These are phyloP conservation scores for Trinectes maculatus DNA, from an alignment of 2,113 vertebrate genomes.

Conservation along the genomic window DNA sequence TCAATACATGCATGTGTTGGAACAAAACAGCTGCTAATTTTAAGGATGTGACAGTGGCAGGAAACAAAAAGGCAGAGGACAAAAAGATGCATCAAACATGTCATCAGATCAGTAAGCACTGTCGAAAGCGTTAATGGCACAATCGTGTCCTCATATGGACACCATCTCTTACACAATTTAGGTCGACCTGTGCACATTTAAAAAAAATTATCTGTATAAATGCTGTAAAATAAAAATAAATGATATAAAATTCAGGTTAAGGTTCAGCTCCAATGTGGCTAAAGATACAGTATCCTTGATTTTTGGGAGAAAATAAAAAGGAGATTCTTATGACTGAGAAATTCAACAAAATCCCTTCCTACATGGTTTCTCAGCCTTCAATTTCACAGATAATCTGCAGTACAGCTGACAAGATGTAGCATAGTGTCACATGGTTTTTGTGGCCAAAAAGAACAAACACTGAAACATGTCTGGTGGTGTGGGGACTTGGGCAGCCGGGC, in stretches of 20 bases:
- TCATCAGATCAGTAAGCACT: slow-evolving; percentile 46
- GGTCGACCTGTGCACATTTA: slow-evolving; percentile 28
- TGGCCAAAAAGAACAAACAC: slow-evolving; percentile 40
- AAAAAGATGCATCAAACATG: slow-evolving; percentile 11
- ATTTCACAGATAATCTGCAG: slow-evolving; percentile 18
- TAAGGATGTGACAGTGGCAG: slow-evolving; percentile 37
- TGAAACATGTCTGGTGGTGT: slow-evolving; percentile 61
- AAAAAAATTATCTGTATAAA: slow-evolving; percentile 23
- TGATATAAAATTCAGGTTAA: slow-evolving; percentile 18
- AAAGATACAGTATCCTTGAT: slow-evolving; percentile 51
- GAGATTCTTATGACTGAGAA: slow-evolving; percentile 20
- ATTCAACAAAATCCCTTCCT: slow-evolving; percentile 47
- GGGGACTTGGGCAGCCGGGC: slow-evolving; percentile 70
- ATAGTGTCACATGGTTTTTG: slow-evolving; percentile 9
- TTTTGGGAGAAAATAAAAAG: slow-evolving; percentile 34
- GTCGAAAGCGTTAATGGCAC: slow-evolving; percentile 68
- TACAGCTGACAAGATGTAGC: slow-evolving; percentile 3
- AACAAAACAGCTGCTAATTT: slow-evolving; percentile 22
- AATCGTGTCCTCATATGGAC: slow-evolving; percentile 30
- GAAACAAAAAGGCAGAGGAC: slow-evolving; percentile 53
- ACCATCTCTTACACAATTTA: slow-evolving; percentile 26
- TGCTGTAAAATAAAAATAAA: slow-evolving; percentile 19
- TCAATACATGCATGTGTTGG: neutral
- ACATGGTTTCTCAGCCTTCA: slow-evolving; percentile 45
- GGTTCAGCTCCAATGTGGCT: slow-evolving; percentile 33